Percentiles rank a stretch among this genome's conserved stretches.
phyloP scores from a whole-genome alignment of 2,888 invertebrate species.

The Limenitis camilla region DNA sequence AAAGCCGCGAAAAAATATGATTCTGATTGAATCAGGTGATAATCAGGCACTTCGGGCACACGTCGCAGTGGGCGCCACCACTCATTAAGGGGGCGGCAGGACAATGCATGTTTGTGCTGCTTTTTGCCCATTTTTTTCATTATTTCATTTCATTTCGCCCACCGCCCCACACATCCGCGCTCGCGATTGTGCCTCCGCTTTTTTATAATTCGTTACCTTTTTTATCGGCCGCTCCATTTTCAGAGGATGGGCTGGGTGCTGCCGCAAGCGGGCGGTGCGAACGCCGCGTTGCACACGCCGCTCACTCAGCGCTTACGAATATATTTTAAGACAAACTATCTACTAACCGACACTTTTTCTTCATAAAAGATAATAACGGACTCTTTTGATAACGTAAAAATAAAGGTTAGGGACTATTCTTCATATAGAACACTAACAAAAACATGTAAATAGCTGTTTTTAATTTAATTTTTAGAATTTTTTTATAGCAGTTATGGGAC shows the following conservation, averaged over 20 bases:
- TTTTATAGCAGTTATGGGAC: too few relatives aligned
- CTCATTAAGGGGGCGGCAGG: conserved; percentile 68
- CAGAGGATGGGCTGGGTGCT: conserved; percentile 61
- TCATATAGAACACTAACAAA: too few relatives aligned
- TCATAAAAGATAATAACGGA: too few relatives aligned
- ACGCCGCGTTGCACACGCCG: conserved; percentile 22
- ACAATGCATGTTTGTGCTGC: conserved; percentile 75
- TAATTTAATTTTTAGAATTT: too few relatives aligned
- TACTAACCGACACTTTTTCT: too few relatives aligned
- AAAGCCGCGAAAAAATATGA: conserved; percentile 23
- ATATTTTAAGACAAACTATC: background rate
- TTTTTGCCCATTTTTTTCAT: conserved; percentile 75
- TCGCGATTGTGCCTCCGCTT: conserved; percentile 71
- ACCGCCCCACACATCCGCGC: conserved; percentile 72
- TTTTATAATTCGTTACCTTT: conserved; percentile 76
- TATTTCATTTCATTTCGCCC: conserved; percentile 75
- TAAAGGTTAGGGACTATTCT: too few relatives aligned
- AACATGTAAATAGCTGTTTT: too few relatives aligned
- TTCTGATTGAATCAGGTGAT: conserved; percentile 67
- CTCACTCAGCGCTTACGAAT: conserved; percentile 16
- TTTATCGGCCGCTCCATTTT: conserved; percentile 74
- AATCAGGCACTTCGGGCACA: conserved; percentile 66
- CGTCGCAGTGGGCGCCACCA: conserved; percentile 44
- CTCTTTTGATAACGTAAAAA: too few relatives aligned
- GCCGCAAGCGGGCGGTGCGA: conserved; percentile 39